Evolutionary conservation across 1,140 invertebrate species (phyloP).

Genomic region (Luehdorfia chinensis): DNA sequence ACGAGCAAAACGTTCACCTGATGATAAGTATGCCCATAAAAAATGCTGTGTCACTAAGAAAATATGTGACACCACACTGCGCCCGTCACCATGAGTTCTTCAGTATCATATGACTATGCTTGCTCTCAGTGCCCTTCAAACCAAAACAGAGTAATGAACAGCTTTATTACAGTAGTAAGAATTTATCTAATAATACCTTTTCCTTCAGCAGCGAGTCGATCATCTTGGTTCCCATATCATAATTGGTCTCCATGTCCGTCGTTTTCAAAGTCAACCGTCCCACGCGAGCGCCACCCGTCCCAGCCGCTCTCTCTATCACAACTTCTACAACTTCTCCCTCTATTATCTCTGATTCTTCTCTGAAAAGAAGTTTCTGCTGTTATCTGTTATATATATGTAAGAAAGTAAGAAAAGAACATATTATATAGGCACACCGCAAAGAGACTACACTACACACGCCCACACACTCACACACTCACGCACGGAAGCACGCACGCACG

Average conservation of each 20-base stretch:
- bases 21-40: too few species aligned
- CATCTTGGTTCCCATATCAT: slow-evolving; percentile 99
- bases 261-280: slow-evolving; percentile 98
- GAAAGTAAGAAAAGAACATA: slow-evolving; percentile 3
- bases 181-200: slow-evolving; percentile 87
- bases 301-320: slow-evolving; percentile 95
- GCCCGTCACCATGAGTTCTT: too few species aligned
- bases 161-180: too few species aligned
- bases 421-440: neutral
- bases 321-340: slow-evolving; percentile 99
- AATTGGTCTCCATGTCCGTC: slow-evolving; percentile 99
- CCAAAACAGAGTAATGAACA: too few species aligned
- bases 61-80: too few species aligned
- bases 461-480: too few species aligned
- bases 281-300: slow-evolving; percentile 91
- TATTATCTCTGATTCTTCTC: slow-evolving; percentile 98
- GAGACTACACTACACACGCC: too few species aligned
- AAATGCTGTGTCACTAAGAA: too few species aligned
- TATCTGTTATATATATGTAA: neutral
- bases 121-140: too few species aligned
- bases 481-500: too few species aligned
- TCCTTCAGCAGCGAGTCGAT: slow-evolving; percentile 98
- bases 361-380: slow-evolving; percentile 57
- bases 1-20: too few species aligned
- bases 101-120: too few species aligned